Conservation (phyloP, 2,113 vertebrate genomes). For the Heptranchias perlo region DNA sequence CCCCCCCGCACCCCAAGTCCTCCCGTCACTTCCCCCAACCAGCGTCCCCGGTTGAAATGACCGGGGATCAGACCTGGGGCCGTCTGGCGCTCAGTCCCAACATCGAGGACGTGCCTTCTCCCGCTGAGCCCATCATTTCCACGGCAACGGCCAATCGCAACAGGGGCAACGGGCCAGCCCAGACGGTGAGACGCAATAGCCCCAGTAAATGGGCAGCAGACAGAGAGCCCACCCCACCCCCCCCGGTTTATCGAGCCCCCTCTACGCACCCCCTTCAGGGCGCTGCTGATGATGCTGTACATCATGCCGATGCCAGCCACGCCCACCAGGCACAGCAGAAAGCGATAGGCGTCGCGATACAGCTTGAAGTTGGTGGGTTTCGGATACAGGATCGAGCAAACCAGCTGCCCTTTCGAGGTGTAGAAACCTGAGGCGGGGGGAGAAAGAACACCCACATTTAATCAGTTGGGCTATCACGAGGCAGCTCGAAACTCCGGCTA, state of each 20-base stretch:
- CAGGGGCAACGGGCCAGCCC: not conserved
- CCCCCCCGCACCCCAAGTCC: no score
- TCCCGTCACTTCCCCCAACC: no score
- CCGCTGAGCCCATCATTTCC: no score
- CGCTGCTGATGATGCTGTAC: conserved; percentile 44
- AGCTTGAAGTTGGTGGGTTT: conserved; percentile 45
- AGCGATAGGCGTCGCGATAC: conserved; percentile 43
- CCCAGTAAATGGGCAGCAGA: not conserved
- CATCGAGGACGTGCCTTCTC: no score
- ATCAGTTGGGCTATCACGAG: not conserved
- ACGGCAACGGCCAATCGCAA: no score
- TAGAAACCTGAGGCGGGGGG: conserved; percentile 41
- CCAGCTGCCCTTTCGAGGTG: conserved; percentile 47
- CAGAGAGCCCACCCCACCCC: no score
- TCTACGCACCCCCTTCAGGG: conserved; percentile 42
- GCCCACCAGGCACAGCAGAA: conserved; percentile 45
- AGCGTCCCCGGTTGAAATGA: no score
- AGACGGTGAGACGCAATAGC: not conserved
- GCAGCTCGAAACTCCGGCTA: no score
- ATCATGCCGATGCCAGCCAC: conserved; percentile 44
- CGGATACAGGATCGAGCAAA: conserved; percentile 46
- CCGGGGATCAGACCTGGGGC: no score
- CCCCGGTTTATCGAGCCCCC: not conserved
- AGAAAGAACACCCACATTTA: not conserved
- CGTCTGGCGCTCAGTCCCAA: no score